Conservation (phyloP, 2,888 invertebrate species). For the Endotricha flammealis region DNA sequence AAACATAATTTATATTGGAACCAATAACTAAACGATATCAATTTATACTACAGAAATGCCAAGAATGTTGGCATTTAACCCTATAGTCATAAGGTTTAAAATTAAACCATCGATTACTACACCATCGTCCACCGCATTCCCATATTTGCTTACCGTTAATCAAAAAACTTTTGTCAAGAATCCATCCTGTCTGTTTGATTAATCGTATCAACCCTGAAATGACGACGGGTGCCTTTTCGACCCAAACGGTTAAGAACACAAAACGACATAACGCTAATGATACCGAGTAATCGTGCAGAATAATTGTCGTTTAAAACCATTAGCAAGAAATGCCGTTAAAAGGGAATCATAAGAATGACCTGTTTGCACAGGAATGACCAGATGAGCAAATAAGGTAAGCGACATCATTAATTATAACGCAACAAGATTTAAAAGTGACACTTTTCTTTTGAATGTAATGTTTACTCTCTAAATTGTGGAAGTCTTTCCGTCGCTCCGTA, state of each 20-base stretch:
- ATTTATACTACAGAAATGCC: slow-evolving; percentile 16
- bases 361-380: slow-evolving; percentile 56
- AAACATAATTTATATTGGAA: slow-evolving; percentile 21
- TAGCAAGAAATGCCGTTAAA: slow-evolving; percentile 45
- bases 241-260: slow-evolving; percentile 55
- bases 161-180: slow-evolving; percentile 64
- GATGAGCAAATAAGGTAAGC: slow-evolving; percentile 56
- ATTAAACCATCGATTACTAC: slow-evolving; percentile 1
- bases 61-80: not conserved
- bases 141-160: slow-evolving; percentile 65
- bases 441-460: too few relatives aligned
- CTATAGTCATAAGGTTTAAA: slow-evolving; percentile 7
- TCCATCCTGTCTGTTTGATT: slow-evolving; percentile 50
- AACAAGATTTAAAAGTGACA: slow-evolving; percentile 41
- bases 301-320: slow-evolving; percentile 62
- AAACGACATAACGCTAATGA: slow-evolving; percentile 64
- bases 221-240: slow-evolving; percentile 40
- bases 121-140: slow-evolving; percentile 34
- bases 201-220: slow-evolving; percentile 59
- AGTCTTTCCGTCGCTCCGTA: too few relatives aligned
- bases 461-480: too few relatives aligned
- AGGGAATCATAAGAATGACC: slow-evolving; percentile 52
- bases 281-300: slow-evolving; percentile 62
- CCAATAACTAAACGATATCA: slow-evolving; percentile 21
- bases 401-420: slow-evolving; percentile 64